These are phyloP conservation scores for Eumeta japonica DNA, from an alignment of 1,140 invertebrate species.

Conservation along the genomic window DNA sequence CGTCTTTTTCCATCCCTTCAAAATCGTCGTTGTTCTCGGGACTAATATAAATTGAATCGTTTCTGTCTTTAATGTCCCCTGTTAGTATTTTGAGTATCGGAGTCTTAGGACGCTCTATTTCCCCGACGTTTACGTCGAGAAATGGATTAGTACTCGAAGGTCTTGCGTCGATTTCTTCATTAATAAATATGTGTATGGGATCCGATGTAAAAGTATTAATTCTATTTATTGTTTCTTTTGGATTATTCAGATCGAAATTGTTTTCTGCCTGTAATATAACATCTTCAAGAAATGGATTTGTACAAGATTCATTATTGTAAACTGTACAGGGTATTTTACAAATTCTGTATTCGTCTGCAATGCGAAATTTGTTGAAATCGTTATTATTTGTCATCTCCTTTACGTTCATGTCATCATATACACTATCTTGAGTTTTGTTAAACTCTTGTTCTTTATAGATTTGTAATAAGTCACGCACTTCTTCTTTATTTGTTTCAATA, in stretches of 20 bases:
- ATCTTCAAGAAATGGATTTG: background rate
- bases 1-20: conserved; percentile 15
- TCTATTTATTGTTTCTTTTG: background rate
- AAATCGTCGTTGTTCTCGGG: conserved; percentile 13
- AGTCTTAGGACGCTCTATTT: conserved; percentile 31
- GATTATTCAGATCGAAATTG: background rate
- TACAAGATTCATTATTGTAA: too few species aligned
- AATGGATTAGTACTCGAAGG: conserved; percentile 26
- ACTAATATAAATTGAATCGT: conserved; percentile 22
- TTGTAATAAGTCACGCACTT: too few species aligned
- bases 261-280: background rate
- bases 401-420: too few species aligned
- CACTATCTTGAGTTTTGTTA: too few species aligned
- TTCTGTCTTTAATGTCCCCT: conserved; percentile 18
- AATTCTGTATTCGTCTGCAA: too few species aligned
- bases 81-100: conserved; percentile 42
- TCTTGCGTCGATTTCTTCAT: conserved; percentile 8
- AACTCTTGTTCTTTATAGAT: too few species aligned
- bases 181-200: conserved; percentile 13
- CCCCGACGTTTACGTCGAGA: conserved; percentile 17
- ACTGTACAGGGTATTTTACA: too few species aligned
- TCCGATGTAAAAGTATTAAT: background rate
- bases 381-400: too few species aligned
- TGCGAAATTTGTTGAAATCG: too few species aligned
- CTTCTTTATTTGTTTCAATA: too few species aligned